A percentile compares a stretch with the other conserved stretches of the same genome.
Evolutionary conservation across 2,888 invertebrate species (phyloP).

Genomic region (Hoplodrina blanda): DNA sequence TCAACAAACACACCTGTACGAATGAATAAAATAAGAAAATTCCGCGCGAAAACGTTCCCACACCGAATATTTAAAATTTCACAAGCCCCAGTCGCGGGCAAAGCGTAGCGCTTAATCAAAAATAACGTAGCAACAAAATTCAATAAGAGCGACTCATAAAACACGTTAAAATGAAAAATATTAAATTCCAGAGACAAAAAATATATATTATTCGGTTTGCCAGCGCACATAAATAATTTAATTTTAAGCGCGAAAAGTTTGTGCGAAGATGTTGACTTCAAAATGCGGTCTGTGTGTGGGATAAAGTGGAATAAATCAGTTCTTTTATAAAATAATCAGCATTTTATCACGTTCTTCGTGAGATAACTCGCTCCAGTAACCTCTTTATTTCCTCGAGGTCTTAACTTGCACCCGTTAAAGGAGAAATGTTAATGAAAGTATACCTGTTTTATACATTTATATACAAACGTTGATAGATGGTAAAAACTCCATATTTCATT

Average conservation of each 20-base stretch:
- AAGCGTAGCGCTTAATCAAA: constrained; percentile 80
- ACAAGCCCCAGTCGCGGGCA: constrained; percentile 61
- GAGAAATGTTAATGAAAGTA: constrained; percentile 52
- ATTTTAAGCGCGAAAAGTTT: constrained; percentile 75
- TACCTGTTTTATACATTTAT: constrained; percentile 19
- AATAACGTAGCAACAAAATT: constrained; percentile 84
- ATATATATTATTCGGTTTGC: constrained; percentile 76
- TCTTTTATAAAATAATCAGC: constrained; percentile 66
- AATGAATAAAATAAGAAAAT: constrained; percentile 69
- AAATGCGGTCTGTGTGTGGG: constrained; percentile 61
- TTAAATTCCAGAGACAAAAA: constrained; percentile 87
- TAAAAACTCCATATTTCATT: constrained; percentile 51
- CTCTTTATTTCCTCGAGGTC: constrained; percentile 51
- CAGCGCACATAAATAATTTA: constrained; percentile 81
- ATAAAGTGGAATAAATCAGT: constrained; percentile 70
- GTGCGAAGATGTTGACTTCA: constrained; percentile 58
- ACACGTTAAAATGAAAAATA: constrained; percentile 86
- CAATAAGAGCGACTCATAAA: constrained; percentile 85
- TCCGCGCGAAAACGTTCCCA: constrained; percentile 62
- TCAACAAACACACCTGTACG: constrained; percentile 59
- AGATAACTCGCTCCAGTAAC: constrained; percentile 44
- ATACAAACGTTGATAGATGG: constrained; percentile 35
- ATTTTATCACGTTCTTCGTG: constrained; percentile 55
- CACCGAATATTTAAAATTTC: constrained; percentile 78
- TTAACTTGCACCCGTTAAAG: constrained; percentile 53